Evolutionary conservation across 2,113 vertebrate species (phyloP).

Genomic region (Podocnemis expansa): DNA sequence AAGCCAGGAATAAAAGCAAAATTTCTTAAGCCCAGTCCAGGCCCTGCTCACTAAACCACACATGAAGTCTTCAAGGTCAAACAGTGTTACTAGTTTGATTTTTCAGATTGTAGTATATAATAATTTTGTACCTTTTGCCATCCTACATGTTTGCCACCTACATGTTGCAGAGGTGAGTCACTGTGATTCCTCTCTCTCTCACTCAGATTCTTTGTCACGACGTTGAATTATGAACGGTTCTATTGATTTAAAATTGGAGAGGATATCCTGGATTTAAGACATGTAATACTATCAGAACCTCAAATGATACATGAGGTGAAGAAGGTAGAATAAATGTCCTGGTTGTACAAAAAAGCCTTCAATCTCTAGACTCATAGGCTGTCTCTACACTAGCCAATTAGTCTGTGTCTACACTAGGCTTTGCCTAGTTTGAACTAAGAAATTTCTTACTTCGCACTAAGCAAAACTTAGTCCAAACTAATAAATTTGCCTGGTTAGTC

Average conservation of each 20-base stretch:
- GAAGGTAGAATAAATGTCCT: not conserved
- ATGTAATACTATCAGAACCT: rapidly evolving
- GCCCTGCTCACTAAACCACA: not conserved
- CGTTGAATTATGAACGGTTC: not conserved
- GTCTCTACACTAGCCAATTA: too few relatives aligned
- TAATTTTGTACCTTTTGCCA: rapidly evolving
- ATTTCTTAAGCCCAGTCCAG: not conserved
- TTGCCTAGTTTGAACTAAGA: too few relatives aligned
- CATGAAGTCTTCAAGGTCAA: not conserved
- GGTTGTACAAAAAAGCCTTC: not conserved
- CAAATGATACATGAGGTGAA: not conserved
- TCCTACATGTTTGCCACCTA: not conserved
- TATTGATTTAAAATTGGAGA: not conserved
- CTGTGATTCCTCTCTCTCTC: too few relatives aligned
- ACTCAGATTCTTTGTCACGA: too few relatives aligned
- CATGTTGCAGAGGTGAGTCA: rapidly evolving
- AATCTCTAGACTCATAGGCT: not conserved
- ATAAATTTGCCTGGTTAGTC: too few relatives aligned
- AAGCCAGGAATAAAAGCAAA: not conserved
- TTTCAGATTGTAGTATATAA: not conserved
- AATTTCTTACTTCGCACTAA: too few relatives aligned
- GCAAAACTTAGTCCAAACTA: too few relatives aligned
- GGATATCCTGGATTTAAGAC: not conserved
- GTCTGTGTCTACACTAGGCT: too few relatives aligned
- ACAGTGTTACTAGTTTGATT: not conserved